Conservation (phyloP, 2,797 vertebrate species). For the Manis crassicaudata region DNA sequence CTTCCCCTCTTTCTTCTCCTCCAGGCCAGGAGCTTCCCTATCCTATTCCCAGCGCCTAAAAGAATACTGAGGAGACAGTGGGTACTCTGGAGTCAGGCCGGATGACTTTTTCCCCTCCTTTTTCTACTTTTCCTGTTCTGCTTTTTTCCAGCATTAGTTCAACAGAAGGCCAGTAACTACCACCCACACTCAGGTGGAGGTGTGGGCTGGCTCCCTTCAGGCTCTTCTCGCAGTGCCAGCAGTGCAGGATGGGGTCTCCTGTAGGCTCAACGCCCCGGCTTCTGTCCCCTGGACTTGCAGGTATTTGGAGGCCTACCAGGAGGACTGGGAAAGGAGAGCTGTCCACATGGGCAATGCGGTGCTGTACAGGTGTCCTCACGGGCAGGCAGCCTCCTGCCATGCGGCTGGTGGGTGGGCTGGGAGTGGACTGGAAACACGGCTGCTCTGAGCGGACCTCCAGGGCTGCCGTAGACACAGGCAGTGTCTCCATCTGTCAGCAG, state of each 20-base stretch:
- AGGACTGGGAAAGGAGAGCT: not conserved
- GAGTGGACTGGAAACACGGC: not conserved
- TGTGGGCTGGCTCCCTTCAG: not conserved
- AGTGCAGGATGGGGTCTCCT: not conserved
- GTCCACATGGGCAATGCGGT: not conserved
- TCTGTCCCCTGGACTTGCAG: not conserved
- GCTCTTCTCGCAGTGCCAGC: not conserved
- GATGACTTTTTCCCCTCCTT: not conserved
- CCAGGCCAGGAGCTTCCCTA: not conserved
- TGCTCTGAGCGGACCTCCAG: not conserved
- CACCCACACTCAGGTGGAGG: not conserved
- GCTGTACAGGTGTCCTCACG: not conserved
- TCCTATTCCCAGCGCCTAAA: not conserved
- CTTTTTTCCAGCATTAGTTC: not conserved
- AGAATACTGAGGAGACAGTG: not conserved
- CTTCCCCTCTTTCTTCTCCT: not conserved
- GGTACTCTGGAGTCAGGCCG: not conserved
- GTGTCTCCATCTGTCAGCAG: not conserved
- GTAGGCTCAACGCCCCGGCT: not conserved
- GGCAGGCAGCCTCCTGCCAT: fast-evolving
- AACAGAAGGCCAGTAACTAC: not conserved
- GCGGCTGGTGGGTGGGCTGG: not conserved
- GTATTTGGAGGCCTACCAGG: not conserved
- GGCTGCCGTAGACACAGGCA: not conserved
- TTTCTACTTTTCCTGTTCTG: not conserved